These are phyloP conservation scores for Thalassaphorura encarpata DNA, from an alignment of 1,140 invertebrate genomes.

Conservation along the genomic window DNA sequence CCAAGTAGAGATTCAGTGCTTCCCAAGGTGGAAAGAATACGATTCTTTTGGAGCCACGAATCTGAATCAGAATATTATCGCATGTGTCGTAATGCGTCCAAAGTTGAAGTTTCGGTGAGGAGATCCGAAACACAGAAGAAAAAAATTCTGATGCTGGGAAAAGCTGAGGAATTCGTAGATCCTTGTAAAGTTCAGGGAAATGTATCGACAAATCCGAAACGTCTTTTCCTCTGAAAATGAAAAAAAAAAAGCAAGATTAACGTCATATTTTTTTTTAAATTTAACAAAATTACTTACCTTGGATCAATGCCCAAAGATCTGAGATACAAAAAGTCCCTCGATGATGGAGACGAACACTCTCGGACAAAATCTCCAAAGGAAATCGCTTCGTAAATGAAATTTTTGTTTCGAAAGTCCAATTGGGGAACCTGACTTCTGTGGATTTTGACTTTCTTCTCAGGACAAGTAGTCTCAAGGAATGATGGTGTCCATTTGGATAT, in stretches of 20 bases:
- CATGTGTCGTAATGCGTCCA: constrained; percentile 58
- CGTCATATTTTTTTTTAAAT: background rate
- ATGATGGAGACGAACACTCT: too few species aligned
- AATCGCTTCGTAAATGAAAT: constrained; percentile 47
- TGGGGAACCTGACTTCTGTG: constrained; percentile 41
- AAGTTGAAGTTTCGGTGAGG: constrained; percentile 43
- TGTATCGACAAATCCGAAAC: constrained; percentile 43
- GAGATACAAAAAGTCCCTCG: constrained; percentile 49
- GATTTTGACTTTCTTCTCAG: constrained; percentile 42
- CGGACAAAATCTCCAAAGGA: constrained; percentile 42
- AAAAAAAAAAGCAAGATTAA: constrained; percentile 1
- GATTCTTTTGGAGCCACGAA: constrained; percentile 45
- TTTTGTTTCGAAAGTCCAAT: constrained; percentile 49
- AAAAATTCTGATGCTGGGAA: constrained; percentile 42
- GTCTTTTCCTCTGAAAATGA: constrained; percentile 40
- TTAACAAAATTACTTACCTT: constrained; percentile 12
- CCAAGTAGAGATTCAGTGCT: constrained; percentile 45
- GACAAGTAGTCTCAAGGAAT: constrained; percentile 41
- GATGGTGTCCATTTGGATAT: constrained; percentile 43
- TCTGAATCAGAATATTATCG: constrained; percentile 51
- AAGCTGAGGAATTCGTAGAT: constrained; percentile 43
- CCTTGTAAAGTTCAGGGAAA: constrained; percentile 43
- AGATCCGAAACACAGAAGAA: constrained; percentile 49
- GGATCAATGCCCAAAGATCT: constrained; percentile 45
- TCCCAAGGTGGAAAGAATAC: constrained; percentile 46